These are phyloP conservation scores for Nemopilema nomurai DNA, from an alignment of 30 jellyfish, hydroid and myxozoan species.

Conservation along the genomic window DNA sequence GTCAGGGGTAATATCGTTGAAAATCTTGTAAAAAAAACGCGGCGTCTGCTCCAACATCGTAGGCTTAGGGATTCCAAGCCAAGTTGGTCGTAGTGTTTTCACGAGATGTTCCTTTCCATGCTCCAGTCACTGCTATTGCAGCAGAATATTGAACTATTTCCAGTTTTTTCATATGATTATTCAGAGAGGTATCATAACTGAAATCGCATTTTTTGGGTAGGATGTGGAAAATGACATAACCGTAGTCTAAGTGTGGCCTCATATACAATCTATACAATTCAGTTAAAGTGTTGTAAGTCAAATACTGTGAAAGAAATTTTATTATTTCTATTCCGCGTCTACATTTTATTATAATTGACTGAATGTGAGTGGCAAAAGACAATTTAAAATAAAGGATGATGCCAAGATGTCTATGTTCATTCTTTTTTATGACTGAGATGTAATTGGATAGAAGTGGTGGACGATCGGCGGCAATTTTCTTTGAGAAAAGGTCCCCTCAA, in stretches of 20 bases:
- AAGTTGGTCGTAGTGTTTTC: no score
- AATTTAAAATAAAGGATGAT: slow-evolving; percentile 5
- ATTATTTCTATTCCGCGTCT: slow-evolving; percentile 10
- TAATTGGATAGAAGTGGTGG: slow-evolving; percentile 22
- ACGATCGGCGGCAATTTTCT: not conserved
- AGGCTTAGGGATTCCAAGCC: no score
- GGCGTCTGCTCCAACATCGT: no score
- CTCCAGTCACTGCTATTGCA: no score
- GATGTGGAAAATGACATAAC: no score
- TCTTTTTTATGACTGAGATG: not conserved
- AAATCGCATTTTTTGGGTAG: no score
- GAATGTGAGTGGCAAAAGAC: slow-evolving; percentile 4
- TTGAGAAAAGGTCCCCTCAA: not conserved
- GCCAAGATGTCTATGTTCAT: slow-evolving; percentile 26
- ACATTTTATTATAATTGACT: slow-evolving; percentile 1
- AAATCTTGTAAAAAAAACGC: no score
- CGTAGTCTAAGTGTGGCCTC: slow-evolving; percentile 7
- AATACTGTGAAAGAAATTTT: not conserved
- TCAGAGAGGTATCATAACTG: no score
- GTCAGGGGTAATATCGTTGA: no score
- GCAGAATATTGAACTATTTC: no score
- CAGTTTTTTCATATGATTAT: no score
- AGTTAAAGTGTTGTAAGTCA: not conserved
- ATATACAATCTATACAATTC: slow-evolving; percentile 5
- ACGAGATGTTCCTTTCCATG: no score